Percentiles rank a stretch among this genome's conserved stretches.
These are phyloP conservation scores for Drosophila melanogaster DNA, from an alignment of 1,140 invertebrate genomes.

Conservation along the genomic window Release_6_plus_ISO1_MT NT_037436.4:16571001-16571500, in stretches of 20 bases:
- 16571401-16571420: slow-evolving; percentile 27
- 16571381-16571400: slow-evolving; percentile 41
- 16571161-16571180: slow-evolving; percentile 37
- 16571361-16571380: slow-evolving; percentile 40
- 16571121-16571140: slow-evolving; percentile 30
- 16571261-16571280: slow-evolving; percentile 55
- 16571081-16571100: slow-evolving; percentile 36
- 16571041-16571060: not conserved
- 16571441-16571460: slow-evolving; percentile 26
- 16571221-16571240: slow-evolving; percentile 41
- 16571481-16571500: slow-evolving; percentile 4
- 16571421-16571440: slow-evolving; percentile 15
- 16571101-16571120: slow-evolving; percentile 41
- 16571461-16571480: slow-evolving; percentile 20
- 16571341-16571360: slow-evolving; percentile 12
- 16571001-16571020: slow-evolving; percentile 53
- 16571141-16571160: slow-evolving; percentile 9
- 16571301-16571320: slow-evolving; percentile 57
- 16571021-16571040: not conserved
- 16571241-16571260: slow-evolving; percentile 48
- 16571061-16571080: slow-evolving; percentile 33
- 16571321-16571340: slow-evolving; percentile 31
- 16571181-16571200: slow-evolving; percentile 59
- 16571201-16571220: slow-evolving; percentile 33
- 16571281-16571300: slow-evolving; percentile 62